Evolutionary conservation across 2,888 invertebrate species (phyloP).

Genomic region (Drosophila pegasa): DNA sequence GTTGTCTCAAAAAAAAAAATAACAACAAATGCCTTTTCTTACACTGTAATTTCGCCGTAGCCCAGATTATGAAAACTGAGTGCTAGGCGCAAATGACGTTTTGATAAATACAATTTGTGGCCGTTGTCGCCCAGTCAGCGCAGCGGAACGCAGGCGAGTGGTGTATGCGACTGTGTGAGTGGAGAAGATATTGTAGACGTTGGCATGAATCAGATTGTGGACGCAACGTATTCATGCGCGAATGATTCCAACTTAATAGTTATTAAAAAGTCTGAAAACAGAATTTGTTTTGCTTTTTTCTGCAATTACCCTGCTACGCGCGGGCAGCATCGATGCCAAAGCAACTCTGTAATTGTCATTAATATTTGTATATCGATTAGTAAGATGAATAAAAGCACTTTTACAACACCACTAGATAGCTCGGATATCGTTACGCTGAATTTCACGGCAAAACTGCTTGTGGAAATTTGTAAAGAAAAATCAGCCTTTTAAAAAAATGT

Average conservation of each 20-base stretch:
- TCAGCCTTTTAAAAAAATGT: not conserved
- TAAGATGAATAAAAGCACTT: not conserved
- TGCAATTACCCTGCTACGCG: conserved; percentile 42
- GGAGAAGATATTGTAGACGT: conserved; percentile 14
- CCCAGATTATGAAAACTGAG: conserved; percentile 35
- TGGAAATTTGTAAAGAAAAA: not conserved
- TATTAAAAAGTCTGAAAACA: conserved; percentile 30
- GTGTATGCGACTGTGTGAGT: conserved; percentile 5
- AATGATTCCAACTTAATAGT: conserved; percentile 29
- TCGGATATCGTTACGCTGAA: conserved; percentile 6
- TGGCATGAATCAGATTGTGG: conserved; percentile 42
- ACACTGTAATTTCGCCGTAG: conserved; percentile 16
- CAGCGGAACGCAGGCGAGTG: conserved; percentile 15
- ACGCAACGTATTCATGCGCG: conserved; percentile 25
- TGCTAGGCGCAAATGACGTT: conserved; percentile 47
- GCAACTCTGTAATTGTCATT: conserved; percentile 30
- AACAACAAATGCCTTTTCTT: conserved; percentile 34
- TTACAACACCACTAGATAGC: conserved; percentile 3
- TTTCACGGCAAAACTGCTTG: not conserved
- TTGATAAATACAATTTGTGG: conserved; percentile 43
- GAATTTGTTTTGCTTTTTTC: conserved; percentile 49
- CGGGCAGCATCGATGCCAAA: conserved; percentile 29
- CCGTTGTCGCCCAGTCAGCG: conserved; percentile 15
- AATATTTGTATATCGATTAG: conserved; percentile 26
- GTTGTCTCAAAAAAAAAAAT: not conserved